These are phyloP conservation scores for Hymenopus coronatus DNA, from an alignment of 2,888 invertebrate species.

Conservation along the genomic window DNA sequence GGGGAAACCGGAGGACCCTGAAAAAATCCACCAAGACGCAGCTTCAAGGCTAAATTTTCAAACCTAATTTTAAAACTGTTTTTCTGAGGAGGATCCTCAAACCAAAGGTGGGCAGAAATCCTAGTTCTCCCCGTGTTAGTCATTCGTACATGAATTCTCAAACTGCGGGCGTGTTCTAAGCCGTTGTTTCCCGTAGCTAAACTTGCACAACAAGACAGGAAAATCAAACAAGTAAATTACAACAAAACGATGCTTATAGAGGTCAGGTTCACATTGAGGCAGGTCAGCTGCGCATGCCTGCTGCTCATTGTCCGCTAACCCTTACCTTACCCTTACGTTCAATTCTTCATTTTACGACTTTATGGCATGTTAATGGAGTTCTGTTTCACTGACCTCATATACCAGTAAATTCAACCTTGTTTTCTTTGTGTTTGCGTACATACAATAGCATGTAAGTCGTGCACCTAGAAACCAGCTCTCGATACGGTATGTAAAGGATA, in stretches of 20 bases:
- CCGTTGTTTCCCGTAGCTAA: background rate
- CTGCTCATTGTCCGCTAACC: background rate
- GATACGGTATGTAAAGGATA: background rate
- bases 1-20: no score
- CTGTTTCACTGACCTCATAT: background rate
- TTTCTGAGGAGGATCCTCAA: no score
- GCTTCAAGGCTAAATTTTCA: no score
- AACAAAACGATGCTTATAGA: background rate
- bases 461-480: background rate
- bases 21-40: no score
- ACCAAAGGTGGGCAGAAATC: no score
- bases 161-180: background rate
- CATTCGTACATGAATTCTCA: no score
- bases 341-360: background rate
- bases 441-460: background rate
- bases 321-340: background rate
- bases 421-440: background rate
- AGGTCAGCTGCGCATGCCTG: background rate
- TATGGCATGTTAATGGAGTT: background rate
- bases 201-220: background rate
- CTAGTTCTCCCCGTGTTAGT: no score
- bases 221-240: background rate
- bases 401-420: background rate
- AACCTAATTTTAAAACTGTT: no score
- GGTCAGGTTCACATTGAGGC: background rate